Percentiles rank a stretch among this genome's conserved stretches.
Conservation (phyloP, 2,113 vertebrate species). For the Lagopus leucura region DNA sequence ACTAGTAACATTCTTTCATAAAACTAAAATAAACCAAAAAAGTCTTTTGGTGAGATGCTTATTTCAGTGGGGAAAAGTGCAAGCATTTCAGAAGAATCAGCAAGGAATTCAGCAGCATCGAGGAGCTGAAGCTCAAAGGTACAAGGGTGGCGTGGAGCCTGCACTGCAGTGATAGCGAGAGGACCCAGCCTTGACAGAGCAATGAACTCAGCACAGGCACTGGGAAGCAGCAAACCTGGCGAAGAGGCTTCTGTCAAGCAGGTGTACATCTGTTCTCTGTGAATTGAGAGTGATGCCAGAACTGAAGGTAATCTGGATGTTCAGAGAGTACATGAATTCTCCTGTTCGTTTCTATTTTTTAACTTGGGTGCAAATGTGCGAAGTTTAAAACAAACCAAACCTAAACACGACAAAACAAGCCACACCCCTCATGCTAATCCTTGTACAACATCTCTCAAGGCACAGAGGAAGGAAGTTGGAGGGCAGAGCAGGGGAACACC, state of each 20-base stretch:
- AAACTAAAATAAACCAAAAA: not conserved
- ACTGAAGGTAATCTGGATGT: not conserved
- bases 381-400: not conserved
- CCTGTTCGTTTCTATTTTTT: not conserved
- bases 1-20: not conserved
- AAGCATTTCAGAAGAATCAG: not conserved
- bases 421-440: not conserved
- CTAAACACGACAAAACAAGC: not conserved
- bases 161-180: fast-evolving
- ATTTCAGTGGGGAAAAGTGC: not conserved
- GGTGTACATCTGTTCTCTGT: not conserved
- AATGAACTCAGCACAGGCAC: not conserved
- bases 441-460: not conserved
- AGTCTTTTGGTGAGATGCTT: not conserved
- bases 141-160: not conserved
- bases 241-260: not conserved
- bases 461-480: not conserved
- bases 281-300: not conserved
- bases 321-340: not conserved
- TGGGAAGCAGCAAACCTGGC: not conserved
- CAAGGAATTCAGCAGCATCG: not conserved
- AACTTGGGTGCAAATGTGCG: not conserved
- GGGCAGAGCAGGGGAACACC: not conserved
- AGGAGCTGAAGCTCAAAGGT: not conserved
- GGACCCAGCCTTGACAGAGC: not conserved